A percentile compares a stretch with the other conserved stretches of the same genome.
Evolutionary conservation across 2,797 vertebrate genomes (phyloP).

Genomic region (Falco naumanni): DNA sequence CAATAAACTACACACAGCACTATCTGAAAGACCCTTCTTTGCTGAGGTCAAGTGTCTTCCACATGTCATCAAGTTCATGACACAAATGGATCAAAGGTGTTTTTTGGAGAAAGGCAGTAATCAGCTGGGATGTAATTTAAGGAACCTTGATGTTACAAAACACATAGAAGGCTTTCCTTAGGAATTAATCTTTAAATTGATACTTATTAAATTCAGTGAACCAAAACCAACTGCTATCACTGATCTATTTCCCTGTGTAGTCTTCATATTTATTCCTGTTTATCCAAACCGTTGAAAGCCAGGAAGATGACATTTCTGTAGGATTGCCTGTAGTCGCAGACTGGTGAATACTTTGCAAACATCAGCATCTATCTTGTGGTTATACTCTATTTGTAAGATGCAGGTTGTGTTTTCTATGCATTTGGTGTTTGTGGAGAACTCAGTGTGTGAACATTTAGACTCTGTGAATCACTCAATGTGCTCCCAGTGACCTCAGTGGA

Average conservation of each 20-base stretch:
- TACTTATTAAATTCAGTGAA: background rate
- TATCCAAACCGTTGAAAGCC: background rate
- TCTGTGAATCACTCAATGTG: rapidly evolving
- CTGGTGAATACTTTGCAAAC: background rate
- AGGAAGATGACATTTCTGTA: background rate
- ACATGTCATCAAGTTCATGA: background rate
- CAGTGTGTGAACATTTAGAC: background rate
- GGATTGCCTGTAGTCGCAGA: background rate
- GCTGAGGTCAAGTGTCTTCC: background rate
- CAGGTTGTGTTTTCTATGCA: background rate
- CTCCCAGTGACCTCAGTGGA: background rate
- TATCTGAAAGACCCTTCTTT: background rate
- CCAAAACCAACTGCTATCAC: background rate
- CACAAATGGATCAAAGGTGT: background rate
- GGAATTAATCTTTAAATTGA: constrained; percentile 7
- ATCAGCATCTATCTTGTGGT: background rate
- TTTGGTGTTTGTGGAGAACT: background rate
- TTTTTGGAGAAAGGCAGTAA: background rate
- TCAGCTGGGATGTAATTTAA: background rate
- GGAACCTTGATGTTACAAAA: background rate
- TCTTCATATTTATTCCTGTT: background rate
- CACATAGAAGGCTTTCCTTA: background rate
- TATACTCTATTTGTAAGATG: background rate
- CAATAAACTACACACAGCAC: background rate
- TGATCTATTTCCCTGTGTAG: background rate